Evolutionary conservation across 2,888 invertebrate genomes (phyloP).

Genomic region (Pachliopta kotzebuea): DNA sequence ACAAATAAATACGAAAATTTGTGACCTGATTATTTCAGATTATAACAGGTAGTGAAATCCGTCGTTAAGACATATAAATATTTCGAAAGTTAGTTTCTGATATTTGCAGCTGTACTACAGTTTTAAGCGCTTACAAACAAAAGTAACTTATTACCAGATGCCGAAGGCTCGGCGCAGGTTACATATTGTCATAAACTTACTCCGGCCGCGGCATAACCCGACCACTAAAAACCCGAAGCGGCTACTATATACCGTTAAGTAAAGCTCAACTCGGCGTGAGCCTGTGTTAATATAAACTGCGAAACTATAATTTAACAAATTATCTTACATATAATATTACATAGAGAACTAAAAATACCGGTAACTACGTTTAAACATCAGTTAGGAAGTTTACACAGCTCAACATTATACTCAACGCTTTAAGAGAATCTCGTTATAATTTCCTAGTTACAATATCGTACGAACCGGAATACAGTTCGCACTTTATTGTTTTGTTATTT

Average conservation of each 20-base stretch:
- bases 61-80: too few relatives aligned
- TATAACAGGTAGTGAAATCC: too few relatives aligned
- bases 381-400: too few relatives aligned
- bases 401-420: too few relatives aligned
- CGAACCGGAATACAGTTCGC: too few relatives aligned
- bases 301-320: background rate
- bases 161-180: constrained; percentile 60
- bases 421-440: too few relatives aligned
- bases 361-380: too few relatives aligned
- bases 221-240: constrained; percentile 43
- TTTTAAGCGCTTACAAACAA: constrained; percentile 67
- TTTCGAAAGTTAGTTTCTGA: constrained; percentile 17
- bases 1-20: too few relatives aligned
- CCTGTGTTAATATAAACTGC: background rate
- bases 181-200: constrained; percentile 56
- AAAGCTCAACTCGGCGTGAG: constrained; percentile 31
- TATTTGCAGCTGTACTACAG: constrained; percentile 48
- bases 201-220: constrained; percentile 44
- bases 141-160: constrained; percentile 63
- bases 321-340: background rate
- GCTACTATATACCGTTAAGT: constrained; percentile 40
- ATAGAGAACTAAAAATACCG: background rate
- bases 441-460: too few relatives aligned
- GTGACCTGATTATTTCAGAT: too few relatives aligned
- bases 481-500: too few relatives aligned